Base-by-base conservation (phyloP, 2,888 invertebrate genomes). In the Stenolophus ochropezus region DNA sequence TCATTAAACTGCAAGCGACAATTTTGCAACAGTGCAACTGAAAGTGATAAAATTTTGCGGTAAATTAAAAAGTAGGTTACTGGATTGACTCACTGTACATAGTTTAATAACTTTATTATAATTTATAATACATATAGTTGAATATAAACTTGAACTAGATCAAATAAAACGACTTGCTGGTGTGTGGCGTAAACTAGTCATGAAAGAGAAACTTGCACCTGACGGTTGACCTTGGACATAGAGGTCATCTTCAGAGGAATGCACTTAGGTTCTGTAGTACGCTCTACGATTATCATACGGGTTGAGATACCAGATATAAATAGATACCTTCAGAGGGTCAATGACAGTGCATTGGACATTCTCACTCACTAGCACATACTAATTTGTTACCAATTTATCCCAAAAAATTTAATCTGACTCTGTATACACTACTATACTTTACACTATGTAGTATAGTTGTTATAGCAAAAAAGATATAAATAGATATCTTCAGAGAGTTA, bases 191-290 rank as follows among this genome's bases (percentile, higher is more conserved):
- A 69, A 23, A 11, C 33, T 42, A 33, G 25, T 69, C 33, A 16
- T 69, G 65, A 69, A 69, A 69, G 65, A 69, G 65, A 69, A 69
- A 69, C 42, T 27, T 69, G 2, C 33, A 69, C 65, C 65, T 69
- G 65, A 14, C 14, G 16, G 18, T 27, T 69, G 65, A 69, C 65
- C 65, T 69, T 69, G 65, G 11, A 14, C 2, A 16, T 14, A 33
- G n/a, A 69, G 65, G 65, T 69, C 33, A 69, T 4, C 27, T 33
- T 33, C 27, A 8, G 18, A 33, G 16, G 65, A 69, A 69, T 69
- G 65, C 65, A 69, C 11, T 23, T 21, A 53, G 51, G 18, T 42
- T 2, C 33, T 11, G 11, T 42, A 42, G 11, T 42, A 11, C 33
- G 33, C 8, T 42, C 6, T 42, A 8, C 11, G 11, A 42, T 42